Evolutionary conservation across 2,113 vertebrate species (phyloP).

Genomic region (Pholis gunnellus): DNA sequence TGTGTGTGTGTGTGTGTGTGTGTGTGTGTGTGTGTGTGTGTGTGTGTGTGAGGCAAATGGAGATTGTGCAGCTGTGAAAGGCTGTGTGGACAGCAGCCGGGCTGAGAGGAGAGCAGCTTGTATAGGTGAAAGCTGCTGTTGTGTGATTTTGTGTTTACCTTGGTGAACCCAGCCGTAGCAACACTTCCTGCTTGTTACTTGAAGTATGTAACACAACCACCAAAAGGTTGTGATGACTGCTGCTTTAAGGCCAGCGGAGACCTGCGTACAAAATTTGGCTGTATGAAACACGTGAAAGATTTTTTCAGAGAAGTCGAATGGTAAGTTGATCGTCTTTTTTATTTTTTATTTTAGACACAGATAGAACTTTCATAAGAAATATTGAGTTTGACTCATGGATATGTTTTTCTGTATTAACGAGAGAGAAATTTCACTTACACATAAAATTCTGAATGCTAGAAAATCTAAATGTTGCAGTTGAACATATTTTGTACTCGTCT

Average conservation of each 20-base stretch:
- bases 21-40: slow-evolving; percentile 43
- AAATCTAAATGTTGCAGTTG: background rate
- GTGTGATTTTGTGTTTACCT: slow-evolving; percentile 76
- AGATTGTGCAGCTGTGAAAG: slow-evolving; percentile 79
- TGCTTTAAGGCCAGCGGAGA: slow-evolving; percentile 21
- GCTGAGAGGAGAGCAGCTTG: slow-evolving; percentile 41
- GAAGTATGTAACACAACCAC: slow-evolving; percentile 71
- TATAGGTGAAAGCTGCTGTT: slow-evolving; percentile 78
- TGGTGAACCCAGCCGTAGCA: slow-evolving; percentile 77
- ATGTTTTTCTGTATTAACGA: background rate
- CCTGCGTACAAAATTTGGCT: background rate
- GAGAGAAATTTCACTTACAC: background rate
- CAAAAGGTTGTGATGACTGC: slow-evolving; percentile 45
- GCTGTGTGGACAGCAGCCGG: slow-evolving; percentile 56
- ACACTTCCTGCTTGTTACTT: slow-evolving; percentile 71
- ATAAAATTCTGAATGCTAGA: background rate
- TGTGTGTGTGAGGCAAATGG: slow-evolving; percentile 58
- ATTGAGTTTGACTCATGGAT: background rate
- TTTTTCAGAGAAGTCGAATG: background rate
- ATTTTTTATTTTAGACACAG: background rate
- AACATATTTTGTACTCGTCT: background rate
- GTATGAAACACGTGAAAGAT: background rate
- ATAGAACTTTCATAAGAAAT: background rate
- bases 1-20: slow-evolving; percentile 36
- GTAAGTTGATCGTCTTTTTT: background rate